Conservation (phyloP, 2,797 vertebrate species). For the Glyptemys insculpta region DNA sequence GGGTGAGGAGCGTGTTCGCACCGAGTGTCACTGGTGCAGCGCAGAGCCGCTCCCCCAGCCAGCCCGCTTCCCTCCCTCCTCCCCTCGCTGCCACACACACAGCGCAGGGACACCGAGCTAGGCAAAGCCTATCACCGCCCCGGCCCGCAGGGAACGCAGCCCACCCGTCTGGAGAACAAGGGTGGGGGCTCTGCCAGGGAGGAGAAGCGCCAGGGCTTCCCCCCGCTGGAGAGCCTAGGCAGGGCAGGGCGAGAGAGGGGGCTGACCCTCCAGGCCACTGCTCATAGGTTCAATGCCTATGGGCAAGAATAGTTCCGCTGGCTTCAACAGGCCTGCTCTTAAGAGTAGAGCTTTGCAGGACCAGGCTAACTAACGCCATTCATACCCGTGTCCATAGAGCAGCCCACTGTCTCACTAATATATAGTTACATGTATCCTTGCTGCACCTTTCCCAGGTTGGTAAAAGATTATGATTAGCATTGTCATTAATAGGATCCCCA, state of each 20-base stretch:
- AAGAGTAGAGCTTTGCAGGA: not conserved
- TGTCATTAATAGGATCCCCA: not conserved
- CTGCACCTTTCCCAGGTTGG: not conserved
- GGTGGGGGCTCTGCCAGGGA: not conserved
- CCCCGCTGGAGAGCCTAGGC: not conserved
- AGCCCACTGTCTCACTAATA: too few relatives aligned
- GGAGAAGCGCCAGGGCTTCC: not conserved
- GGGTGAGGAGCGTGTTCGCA: not conserved
- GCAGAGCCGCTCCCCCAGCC: not conserved
- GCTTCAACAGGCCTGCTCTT: not conserved
- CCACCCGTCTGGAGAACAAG: not conserved
- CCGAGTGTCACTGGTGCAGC: conserved; percentile 43
- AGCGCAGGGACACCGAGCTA: not conserved
- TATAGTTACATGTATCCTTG: not conserved
- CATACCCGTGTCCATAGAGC: too few relatives aligned
- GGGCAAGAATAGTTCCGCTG: not conserved
- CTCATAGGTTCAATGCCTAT: not conserved
- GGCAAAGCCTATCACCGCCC: not conserved
- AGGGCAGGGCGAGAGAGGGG: not conserved
- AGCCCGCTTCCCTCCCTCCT: not conserved
- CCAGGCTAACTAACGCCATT: not conserved
- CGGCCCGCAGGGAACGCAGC: not conserved
- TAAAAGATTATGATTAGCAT: not conserved
- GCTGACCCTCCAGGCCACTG: not conserved
- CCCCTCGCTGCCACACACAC: not conserved